Percentiles rank a stretch among this genome's conserved stretches.
Conservation (phyloP, 2,888 invertebrate genomes). For the Tachystola acroxantha region DNA sequence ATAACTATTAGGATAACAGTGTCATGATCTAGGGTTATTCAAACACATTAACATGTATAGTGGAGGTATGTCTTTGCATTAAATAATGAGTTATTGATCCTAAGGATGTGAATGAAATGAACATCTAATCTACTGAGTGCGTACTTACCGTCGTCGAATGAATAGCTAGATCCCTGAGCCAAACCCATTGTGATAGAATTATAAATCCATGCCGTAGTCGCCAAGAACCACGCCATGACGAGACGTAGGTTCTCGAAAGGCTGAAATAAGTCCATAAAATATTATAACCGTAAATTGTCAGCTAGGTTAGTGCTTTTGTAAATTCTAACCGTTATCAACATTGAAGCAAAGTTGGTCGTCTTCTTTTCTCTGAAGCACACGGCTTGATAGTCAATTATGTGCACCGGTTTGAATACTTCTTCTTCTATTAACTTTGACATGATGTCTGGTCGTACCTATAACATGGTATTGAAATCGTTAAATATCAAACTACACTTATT, state of each 20-base stretch:
- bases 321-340: conserved; percentile 78
- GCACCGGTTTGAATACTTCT: conserved; percentile 85
- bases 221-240: conserved; percentile 77
- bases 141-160: conserved; percentile 60
- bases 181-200: conserved; percentile 71
- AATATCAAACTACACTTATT: not conserved
- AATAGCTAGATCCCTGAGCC: conserved; percentile 68
- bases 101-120: not conserved
- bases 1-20: conserved; percentile 11
- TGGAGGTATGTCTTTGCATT: conserved; percentile 7
- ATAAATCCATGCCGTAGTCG: conserved; percentile 77
- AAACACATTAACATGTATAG: not conserved
- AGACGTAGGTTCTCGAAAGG: conserved; percentile 78
- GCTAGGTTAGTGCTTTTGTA: conserved; percentile 25
- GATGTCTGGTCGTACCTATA: conserved; percentile 81
- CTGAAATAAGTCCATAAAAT: conserved; percentile 39
- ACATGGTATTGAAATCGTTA: conserved; percentile 1
- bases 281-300: not conserved
- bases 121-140: not conserved
- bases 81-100: conserved; percentile 2
- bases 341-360: conserved; percentile 79
- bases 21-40: conserved; percentile 1
- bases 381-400: conserved; percentile 92
- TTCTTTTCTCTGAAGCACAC: conserved; percentile 87
- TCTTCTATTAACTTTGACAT: conserved; percentile 86